Evolutionary conservation across 2,797 vertebrate species (phyloP), one percentile per base, ranked within the genome.

Genomic region (Aulostomus chinensis): DNA sequence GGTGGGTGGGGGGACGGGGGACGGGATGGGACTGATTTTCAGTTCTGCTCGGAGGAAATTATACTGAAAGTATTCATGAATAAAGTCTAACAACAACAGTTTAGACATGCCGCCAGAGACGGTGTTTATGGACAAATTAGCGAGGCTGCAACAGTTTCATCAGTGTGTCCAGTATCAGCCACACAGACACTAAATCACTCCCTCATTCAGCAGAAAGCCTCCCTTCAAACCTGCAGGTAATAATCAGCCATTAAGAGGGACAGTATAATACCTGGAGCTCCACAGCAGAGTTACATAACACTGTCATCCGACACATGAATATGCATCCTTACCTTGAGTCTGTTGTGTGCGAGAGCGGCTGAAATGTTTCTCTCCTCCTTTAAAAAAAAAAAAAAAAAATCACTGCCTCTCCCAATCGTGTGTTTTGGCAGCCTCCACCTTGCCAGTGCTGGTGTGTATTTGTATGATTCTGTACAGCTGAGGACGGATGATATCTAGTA

Each of bases 301-400:
- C 33, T 26, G 57, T 63, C 62, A 61, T 40, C 26, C 24, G 61
- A 47, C 33, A 70, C 67, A 85, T 80, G 10, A 87, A 87, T 84
- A 86, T 78, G 67, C 61, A 83, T 81, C 50, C 81, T 88, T 91
- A 91, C 90, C 90, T 92, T 87, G 52, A 68, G 63, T 60, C 71
- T 38, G 69, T 50, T 58, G 69, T 72, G 51, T 55, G 34, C 31
- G 52, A 67, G 67, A 63, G 58, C 54, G 56, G 80, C 49, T 67
- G 62, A 73, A 68, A 61, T 55, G 55, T 73, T 36, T 53, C 57
- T 62, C 57, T 73, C 61, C 57, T 55, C 54, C 13, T 20, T 50
- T 33, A 45, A n/a, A n/a, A n/a, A n/a, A n/a, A n/a, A n/a, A n/a
- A n/a, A n/a, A n/a, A n/a, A n/a, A n/a, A n/a, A n/a, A 38, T 41